These are phyloP conservation scores for Artemia sinica DNA, from an alignment of 2,888 invertebrate species.

Conservation along the genomic window DNA sequence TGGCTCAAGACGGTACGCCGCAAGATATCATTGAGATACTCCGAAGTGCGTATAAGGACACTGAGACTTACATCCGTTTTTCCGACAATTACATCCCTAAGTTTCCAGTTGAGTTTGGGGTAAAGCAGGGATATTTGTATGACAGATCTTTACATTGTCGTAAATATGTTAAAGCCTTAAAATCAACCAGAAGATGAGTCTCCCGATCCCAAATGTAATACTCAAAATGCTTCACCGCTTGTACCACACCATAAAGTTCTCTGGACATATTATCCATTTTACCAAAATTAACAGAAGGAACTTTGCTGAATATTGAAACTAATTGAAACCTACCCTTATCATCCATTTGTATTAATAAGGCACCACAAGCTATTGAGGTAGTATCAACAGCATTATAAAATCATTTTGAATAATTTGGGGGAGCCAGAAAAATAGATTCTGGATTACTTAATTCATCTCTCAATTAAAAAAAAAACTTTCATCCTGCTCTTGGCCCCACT, in stretches of 20 bases:
- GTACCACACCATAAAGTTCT: neutral
- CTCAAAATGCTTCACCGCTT: conserved; percentile 2
- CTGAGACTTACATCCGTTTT: no score
- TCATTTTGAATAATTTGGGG: conserved; percentile 5
- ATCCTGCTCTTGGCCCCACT: no score
- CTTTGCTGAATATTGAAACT: conserved; percentile 2
- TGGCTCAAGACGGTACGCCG: no score
- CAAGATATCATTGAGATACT: no score
- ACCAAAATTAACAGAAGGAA: neutral
- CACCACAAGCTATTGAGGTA: neutral
- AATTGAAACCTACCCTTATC: neutral
- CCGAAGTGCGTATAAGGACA: no score
- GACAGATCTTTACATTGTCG: no score
- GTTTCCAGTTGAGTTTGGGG: no score
- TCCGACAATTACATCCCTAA: no score
- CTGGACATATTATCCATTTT: conserved; percentile 10
- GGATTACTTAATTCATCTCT: no score
- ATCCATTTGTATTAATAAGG: conserved; percentile 2
- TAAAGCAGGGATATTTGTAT: no score
- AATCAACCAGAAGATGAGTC: conserved; percentile 9
- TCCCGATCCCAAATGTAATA: conserved; percentile 9
- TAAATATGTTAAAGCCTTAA: neutral
- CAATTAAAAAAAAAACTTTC: no score
- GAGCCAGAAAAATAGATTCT: no score
- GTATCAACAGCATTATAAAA: neutral